These are phyloP conservation scores for Forficula auricularia DNA, from an alignment of 1,140 invertebrate species.

Conservation along the genomic window DNA sequence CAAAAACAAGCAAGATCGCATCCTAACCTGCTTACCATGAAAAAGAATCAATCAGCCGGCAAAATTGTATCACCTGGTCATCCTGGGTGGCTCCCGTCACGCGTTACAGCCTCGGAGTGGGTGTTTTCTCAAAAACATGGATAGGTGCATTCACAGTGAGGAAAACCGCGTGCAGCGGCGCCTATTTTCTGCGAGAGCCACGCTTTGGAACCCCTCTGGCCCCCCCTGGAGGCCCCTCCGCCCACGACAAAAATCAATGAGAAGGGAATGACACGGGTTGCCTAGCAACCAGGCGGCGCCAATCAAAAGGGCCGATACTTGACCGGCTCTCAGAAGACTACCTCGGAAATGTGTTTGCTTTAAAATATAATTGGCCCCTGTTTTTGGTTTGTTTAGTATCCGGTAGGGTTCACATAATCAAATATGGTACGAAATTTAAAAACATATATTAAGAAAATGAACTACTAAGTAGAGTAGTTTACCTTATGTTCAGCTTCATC, in stretches of 20 bases:
- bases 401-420: background rate
- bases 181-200: background rate
- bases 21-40: too few relatives aligned
- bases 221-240: constrained; percentile 2
- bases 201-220: background rate
- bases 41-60: too few relatives aligned
- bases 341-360: background rate
- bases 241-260: constrained; percentile 9
- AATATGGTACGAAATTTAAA: background rate
- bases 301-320: background rate
- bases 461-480: constrained; percentile 20
- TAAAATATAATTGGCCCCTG: background rate
- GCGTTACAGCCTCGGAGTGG: too few relatives aligned
- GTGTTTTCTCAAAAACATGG: constrained; percentile 10
- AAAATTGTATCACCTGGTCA: background rate
- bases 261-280: constrained; percentile 8
- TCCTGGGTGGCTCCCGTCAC: background rate
- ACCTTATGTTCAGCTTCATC: constrained; percentile 87
- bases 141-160: constrained; percentile 1
- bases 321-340: background rate
- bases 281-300: constrained; percentile 8
- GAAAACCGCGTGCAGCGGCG: background rate
- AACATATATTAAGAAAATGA: background rate
- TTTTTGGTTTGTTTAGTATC: background rate
- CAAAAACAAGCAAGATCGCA: too few relatives aligned